phyloP scores from a whole-genome alignment of 2,888 invertebrate species.

The Hypsopygia costalis region DNA sequence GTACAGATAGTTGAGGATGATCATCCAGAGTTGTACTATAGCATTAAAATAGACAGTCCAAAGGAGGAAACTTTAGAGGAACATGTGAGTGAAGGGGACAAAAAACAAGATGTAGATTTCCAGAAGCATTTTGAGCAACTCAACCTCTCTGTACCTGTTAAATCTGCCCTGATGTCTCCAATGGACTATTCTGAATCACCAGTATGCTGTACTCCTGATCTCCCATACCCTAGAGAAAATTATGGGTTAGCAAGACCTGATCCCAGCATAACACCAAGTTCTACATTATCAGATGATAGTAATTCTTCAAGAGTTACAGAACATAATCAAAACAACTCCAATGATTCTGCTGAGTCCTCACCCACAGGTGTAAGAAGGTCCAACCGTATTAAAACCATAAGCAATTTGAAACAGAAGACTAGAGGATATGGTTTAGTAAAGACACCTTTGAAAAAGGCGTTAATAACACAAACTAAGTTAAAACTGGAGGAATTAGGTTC shows the following conservation, averaged over 20 bases:
- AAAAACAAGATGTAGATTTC: conserved; percentile 46
- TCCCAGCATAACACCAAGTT: conserved; percentile 69
- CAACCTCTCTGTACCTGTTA: conserved; percentile 38
- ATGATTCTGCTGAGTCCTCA: conserved; percentile 72
- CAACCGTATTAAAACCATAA: conserved; percentile 88
- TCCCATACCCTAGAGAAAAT: conserved; percentile 42
- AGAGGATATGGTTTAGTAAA: conserved; percentile 84
- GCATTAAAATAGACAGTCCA: conserved; percentile 61
- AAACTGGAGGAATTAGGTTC: conserved; percentile 81
- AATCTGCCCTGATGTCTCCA: conserved; percentile 28
- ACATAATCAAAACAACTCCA: conserved; percentile 52
- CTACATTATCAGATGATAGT: conserved; percentile 68
- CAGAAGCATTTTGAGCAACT: conserved; percentile 65
- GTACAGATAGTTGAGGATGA: conserved; percentile 77
- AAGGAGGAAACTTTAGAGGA: conserved; percentile 29
- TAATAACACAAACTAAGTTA: conserved; percentile 72
- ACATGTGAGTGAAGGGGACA: conserved; percentile 1
- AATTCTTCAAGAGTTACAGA: conserved; percentile 64
- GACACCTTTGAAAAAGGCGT: conserved; percentile 69
- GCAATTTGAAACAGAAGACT: conserved; percentile 83
- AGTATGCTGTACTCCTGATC: conserved; percentile 48
- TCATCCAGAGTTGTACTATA: conserved; percentile 60
- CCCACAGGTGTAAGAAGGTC: conserved; percentile 85
- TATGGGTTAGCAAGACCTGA: conserved; percentile 55
- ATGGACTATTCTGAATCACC: conserved; percentile 52